Evolutionary conservation across 2,888 invertebrate genomes (phyloP), one percentile per base, ranked within the genome.

Genomic region (Chironomus tentans): DNA sequence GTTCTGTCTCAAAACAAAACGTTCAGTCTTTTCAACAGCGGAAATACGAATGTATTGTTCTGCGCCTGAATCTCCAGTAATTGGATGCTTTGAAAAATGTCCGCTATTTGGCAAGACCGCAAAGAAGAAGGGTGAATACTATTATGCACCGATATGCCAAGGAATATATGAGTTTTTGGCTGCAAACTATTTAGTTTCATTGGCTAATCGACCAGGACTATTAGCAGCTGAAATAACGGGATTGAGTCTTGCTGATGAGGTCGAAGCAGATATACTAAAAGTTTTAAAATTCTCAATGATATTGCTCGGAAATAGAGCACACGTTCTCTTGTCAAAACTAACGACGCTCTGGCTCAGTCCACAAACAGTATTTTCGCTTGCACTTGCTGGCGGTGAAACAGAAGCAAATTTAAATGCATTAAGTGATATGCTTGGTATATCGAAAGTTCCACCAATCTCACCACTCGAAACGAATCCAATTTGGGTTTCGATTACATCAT

Each of bases 171-270:
- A 86, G 78, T 87, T 85, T 79, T 80, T 87, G n/a, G 85, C 87
- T 1, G 87, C 87, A 1, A 86, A 86, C 78, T 87, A 87, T 79
- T 82, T 87, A n/a, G 84, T 86, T 0, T 86, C 87, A 0, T 82
- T 87, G 4, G 85, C 86, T 4, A 85, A 85, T 78, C 84, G 86
- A 78, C 84, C 86, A 0, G 85, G 85, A 70, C 83, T 87, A 15
- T 80, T 87, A 4, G 82, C 85, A 21, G 82, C 85, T 12, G 87
- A 87, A 80, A 81, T 87, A 74, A 80, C 81, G 2, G 81, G 81
- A 0, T 77, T 81, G 6, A 80, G 80, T 15, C 78, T 81, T 10
- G 80, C 80, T 4, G 81, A 81, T 68, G 86, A 87, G 76, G 83
- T 85, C 2, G 82, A 87, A 68, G 86, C 86, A 1, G 83, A 84